Base-by-base conservation (phyloP, 2,797 vertebrate genomes). In the Brachymystax lenok region DNA sequence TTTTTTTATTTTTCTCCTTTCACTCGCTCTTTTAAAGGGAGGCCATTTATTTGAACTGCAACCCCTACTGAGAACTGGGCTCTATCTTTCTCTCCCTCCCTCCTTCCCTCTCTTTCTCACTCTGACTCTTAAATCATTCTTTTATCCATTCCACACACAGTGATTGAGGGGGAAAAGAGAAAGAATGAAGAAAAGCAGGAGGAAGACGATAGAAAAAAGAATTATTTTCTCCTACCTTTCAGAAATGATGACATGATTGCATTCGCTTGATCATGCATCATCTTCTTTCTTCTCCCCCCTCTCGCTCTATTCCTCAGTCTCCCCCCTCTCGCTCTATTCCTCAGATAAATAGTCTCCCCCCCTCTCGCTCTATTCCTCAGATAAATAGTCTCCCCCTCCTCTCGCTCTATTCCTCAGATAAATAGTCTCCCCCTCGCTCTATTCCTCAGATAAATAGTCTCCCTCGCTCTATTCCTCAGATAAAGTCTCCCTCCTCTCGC, bases 191-290 rank as follows among this genome's bases (percentile, higher is more conserved):
- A 75, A 85, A 88, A 79, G 78, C 74, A 84, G 74, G 69, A 80
- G 69, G 80, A 79, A 68, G 35, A 27, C 27, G 76, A 74, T 84
- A 79, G 80, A 72, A 78, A 82, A 95, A 95, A 96, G 95, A 96
- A 97, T 97, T 98, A 97, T 99, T 99, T 98, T 98, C 96, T 98
- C 95, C 97, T 96, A 96, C 97, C 97, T 98, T 98, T 98, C 97
- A 97, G 96, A 98, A 97, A 98, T 98, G 97, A 99, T 99, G 97
- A 98, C 98, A 99, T 99, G 98, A 99, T 99, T 99, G 98, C 98
- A 98, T 98, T 98, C 95, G 96, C 97, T 97, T 98, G 97, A 99
- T 99, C 97, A 98, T 98, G 98, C 98, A 98, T 97, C 97, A 97
- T 97, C 96, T 94, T 96, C 95, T 95, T 95, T 96, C 95, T 95